phyloP scores from a whole-genome alignment of 2,888 invertebrate species.

The Lypha dubia region DNA sequence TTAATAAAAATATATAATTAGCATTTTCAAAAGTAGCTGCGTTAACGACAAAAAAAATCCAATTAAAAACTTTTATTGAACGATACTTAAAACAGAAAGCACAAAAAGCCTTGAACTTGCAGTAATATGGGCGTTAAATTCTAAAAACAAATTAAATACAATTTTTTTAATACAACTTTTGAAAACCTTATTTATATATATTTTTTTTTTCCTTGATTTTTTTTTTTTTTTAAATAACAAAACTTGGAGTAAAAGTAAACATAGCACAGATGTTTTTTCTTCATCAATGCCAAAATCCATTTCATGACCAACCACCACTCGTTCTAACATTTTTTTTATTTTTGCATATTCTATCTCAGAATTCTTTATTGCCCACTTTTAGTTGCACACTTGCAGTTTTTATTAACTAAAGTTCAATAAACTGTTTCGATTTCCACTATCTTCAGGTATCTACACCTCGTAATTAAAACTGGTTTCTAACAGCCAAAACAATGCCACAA shows the following conservation, averaged over 20 bases:
- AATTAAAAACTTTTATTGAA: constrained; percentile 17
- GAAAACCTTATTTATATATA: background rate
- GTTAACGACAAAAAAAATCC: background rate
- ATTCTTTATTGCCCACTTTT: background rate
- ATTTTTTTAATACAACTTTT: background rate
- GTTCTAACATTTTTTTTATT: background rate
- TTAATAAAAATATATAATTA: constrained; percentile 23
- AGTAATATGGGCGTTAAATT: background rate
- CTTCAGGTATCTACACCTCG: constrained; percentile 29
- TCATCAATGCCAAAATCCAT: constrained; percentile 15
- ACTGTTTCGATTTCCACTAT: constrained; percentile 27
- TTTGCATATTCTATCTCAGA: constrained; percentile 3
- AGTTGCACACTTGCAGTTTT: constrained; percentile 19
- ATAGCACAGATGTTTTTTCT: background rate
- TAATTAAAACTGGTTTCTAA: constrained; percentile 57
- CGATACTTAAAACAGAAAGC: background rate
- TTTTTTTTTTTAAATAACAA: background rate
- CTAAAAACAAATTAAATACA: background rate
- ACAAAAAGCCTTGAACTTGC: constrained; percentile 40
- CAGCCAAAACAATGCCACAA: constrained; percentile 54
- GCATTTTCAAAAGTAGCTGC: background rate
- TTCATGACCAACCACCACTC: background rate
- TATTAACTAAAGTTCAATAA: constrained; percentile 51
- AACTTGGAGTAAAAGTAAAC: background rate
- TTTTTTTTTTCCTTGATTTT: background rate